phyloP scores from a whole-genome alignment of 2,888 invertebrate species.

The Zaprionus obscuricornis region DNA sequence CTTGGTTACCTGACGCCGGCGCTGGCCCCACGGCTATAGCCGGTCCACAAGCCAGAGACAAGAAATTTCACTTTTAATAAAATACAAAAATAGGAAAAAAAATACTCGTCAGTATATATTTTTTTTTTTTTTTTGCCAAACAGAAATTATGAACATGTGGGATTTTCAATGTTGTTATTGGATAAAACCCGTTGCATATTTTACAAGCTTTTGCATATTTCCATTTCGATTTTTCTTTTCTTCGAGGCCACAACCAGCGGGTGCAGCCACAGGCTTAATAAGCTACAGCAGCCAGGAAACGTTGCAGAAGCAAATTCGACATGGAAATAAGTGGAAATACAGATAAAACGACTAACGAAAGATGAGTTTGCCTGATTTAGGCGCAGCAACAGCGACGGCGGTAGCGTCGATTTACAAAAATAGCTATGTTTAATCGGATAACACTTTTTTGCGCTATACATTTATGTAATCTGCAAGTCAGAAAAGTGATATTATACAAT shows the following conservation, averaged over 20 bases:
- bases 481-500: constrained; percentile 17
- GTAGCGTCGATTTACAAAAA: constrained; percentile 32
- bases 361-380: too few species aligned
- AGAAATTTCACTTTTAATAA: constrained; percentile 62
- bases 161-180: constrained; percentile 29
- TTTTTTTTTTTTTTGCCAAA: constrained; percentile 31
- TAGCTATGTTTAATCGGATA: constrained; percentile 41
- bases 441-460: constrained; percentile 32
- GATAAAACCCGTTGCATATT: constrained; percentile 50
- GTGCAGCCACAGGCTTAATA: constrained; percentile 62
- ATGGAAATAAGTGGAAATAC: constrained; percentile 34
- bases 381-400: too few species aligned
- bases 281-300: constrained; percentile 52
- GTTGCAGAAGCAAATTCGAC: constrained; percentile 18
- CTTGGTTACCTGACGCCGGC: constrained; percentile 39
- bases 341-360: too few species aligned
- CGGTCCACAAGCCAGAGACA: background rate
- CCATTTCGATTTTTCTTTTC: constrained; percentile 20
- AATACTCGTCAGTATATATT: constrained; percentile 51
- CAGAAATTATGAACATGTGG: constrained; percentile 52
- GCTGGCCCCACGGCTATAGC: constrained; percentile 49
- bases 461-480: constrained; percentile 29
- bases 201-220: constrained; percentile 36
- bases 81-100: constrained; percentile 33
- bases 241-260: constrained; percentile 41